Evolutionary conservation across 2,888 invertebrate species (phyloP), one percentile per base, ranked within the genome.

Genomic region (Lumbricus terrestris): DNA sequence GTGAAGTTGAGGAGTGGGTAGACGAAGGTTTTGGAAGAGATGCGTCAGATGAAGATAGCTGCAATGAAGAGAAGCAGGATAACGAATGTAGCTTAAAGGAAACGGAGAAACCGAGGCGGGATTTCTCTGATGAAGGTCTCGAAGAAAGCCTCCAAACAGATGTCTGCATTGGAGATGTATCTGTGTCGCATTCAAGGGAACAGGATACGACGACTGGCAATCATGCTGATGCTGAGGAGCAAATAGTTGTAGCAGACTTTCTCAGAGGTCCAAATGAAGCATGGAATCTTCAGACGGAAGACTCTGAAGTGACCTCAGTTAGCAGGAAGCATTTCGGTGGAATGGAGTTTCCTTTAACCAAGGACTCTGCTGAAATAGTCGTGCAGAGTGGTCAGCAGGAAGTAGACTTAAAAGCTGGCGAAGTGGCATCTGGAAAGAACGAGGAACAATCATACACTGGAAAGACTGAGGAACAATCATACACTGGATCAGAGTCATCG

Each of bases 241-340:
- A n/a, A n/a, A 90, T 88, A 34, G 69, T 82, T 37, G 34, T 90
- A 35, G 89, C 54, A 20, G 40, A 88, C 34, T 23, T 40, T 8
- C 69, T 69, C 69, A 69, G 69, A 6, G 29, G n/a, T 29, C 69
- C 29, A 69, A 89, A 90, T 37, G 34, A 38, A 15, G 89, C 89
- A 47, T n/a, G 37, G 40, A 54, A 89, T 29, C 40, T 35, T 23
- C 23, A 42, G 38, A 88, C 83, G 34, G 35, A 88, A 33, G 47
- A 90, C n/a, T 16, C 33, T 88, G 40, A 38, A 35, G 54, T 33
- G 37, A 42, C 82, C 20, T 88, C 54, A 29, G 47, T 42, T 13
- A 85, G 88, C n/a, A 98, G 94, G 96, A 96, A 6, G 97, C 97
- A 95, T 97, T 97, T 88, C 47, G 91, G 90, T 88, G 82, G 37